phyloP scores from a whole-genome alignment of 37 sponge, comb jelly and placozoan genomes.

The Hormiphora californensis region DNA sequence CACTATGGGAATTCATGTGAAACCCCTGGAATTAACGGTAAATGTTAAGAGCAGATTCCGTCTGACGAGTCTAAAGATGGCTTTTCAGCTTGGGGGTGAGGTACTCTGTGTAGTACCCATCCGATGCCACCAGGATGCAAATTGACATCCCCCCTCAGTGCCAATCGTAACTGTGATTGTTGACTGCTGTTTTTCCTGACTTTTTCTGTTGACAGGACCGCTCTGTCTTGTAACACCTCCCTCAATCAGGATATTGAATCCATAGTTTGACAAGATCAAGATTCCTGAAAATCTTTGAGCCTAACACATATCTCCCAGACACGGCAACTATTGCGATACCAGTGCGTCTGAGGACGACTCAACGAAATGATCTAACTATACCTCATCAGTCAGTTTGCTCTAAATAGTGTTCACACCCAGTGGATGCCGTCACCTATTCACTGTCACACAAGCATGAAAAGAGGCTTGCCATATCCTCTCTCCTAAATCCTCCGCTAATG shows the following conservation, averaged over 20 bases:
- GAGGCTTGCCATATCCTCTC: too few species aligned
- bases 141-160: conserved; percentile 24
- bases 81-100: not conserved
- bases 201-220: not conserved
- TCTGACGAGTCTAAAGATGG: not conserved
- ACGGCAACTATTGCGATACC: not conserved
- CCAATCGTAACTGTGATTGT: not conserved
- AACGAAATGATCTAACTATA: not conserved
- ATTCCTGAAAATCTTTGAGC: not conserved
- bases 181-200: not conserved
- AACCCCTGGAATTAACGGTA: not conserved
- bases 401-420: conserved; percentile 35
- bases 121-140: not conserved
- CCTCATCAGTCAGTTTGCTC: conserved; percentile 27
- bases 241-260: not conserved
- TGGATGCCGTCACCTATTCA: too few species aligned
- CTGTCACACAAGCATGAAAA: too few species aligned
- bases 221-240: conserved; percentile 19
- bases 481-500: too few species aligned
- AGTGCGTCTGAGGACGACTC: not conserved
- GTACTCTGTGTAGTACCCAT: not conserved
- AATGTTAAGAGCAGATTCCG: conserved; percentile 32
- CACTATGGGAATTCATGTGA: not conserved
- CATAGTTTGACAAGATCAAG: not conserved
- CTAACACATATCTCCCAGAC: not conserved